These are phyloP conservation scores for Carassius gibelio DNA, from an alignment of 2,113 vertebrate species.

Conservation along the genomic window DNA sequence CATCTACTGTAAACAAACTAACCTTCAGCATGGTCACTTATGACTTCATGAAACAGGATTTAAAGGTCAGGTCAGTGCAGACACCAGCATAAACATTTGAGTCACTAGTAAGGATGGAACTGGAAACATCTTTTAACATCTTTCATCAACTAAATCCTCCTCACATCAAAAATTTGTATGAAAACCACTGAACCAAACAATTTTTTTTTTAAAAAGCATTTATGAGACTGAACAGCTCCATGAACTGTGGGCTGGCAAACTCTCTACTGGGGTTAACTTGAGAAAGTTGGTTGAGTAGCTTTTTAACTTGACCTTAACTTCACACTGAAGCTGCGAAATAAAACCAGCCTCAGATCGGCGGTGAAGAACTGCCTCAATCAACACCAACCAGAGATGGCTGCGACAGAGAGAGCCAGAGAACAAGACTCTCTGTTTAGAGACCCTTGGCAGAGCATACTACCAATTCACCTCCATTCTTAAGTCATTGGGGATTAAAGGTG, in stretches of 20 bases:
- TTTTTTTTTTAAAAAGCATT: not conserved
- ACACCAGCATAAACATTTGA: not conserved
- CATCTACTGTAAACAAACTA: not conserved
- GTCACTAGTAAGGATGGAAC: not conserved
- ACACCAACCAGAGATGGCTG: slow-evolving; percentile 9
- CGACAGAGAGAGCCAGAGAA: slow-evolving; percentile 48
- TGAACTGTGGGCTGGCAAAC: slow-evolving; percentile 10
- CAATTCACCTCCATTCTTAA: slow-evolving; percentile 48
- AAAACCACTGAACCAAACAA: not conserved
- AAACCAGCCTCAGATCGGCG: slow-evolving; percentile 48
- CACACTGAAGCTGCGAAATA: slow-evolving; percentile 40
- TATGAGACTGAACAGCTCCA: not conserved
- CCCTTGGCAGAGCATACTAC: slow-evolving; percentile 52
- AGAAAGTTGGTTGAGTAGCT: slow-evolving; percentile 29
- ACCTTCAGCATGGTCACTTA: slow-evolving; percentile 8
- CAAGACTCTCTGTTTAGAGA: slow-evolving; percentile 55
- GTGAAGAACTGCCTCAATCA: slow-evolving; percentile 53
- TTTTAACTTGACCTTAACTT: slow-evolving; percentile 36
- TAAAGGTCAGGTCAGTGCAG: not conserved
- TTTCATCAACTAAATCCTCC: not conserved
- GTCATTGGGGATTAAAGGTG: slow-evolving; percentile 37
- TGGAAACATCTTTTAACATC: not conserved
- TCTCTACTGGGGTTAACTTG: slow-evolving; percentile 2
- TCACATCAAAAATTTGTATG: not conserved
- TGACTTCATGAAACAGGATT: not conserved